Evolutionary conservation across 2,113 vertebrate genomes (phyloP).

Genomic region (Apaloderma vittatum): DNA sequence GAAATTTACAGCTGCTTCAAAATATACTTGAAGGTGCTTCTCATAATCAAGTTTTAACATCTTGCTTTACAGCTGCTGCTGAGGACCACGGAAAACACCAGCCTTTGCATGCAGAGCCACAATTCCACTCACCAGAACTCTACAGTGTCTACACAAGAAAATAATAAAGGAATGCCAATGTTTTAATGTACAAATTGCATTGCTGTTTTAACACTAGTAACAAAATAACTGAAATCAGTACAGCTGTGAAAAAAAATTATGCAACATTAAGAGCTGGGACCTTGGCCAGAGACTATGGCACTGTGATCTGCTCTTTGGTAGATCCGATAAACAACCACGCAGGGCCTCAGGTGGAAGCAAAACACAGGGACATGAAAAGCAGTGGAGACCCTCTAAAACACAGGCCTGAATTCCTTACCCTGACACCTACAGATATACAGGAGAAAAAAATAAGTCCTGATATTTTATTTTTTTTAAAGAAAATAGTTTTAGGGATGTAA

Average conservation of each 20-base stretch:
- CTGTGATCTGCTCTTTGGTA: neutral
- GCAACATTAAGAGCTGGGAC: neutral
- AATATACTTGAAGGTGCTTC: neutral
- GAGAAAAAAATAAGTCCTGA: neutral
- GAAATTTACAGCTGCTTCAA: neutral
- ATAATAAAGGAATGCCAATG: neutral
- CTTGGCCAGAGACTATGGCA: neutral
- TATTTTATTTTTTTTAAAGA: neutral
- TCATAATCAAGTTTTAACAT: neutral
- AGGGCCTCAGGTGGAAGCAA: neutral
- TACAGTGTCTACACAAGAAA: neutral
- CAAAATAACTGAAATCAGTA: neutral
- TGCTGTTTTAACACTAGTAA: neutral
- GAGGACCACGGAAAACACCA: neutral
- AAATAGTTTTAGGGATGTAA: neutral
- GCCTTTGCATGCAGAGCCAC: neutral
- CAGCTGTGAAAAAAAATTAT: neutral
- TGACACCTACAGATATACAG: neutral
- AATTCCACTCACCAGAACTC: fast-evolving
- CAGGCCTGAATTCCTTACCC: neutral
- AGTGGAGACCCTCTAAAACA: fast-evolving
- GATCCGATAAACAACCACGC: neutral
- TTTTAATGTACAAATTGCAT: neutral
- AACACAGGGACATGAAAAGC: neutral
- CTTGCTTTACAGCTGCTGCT: neutral